phyloP scores from a whole-genome alignment of 2,797 vertebrate genomes.

The Tangara arthus region DNA sequence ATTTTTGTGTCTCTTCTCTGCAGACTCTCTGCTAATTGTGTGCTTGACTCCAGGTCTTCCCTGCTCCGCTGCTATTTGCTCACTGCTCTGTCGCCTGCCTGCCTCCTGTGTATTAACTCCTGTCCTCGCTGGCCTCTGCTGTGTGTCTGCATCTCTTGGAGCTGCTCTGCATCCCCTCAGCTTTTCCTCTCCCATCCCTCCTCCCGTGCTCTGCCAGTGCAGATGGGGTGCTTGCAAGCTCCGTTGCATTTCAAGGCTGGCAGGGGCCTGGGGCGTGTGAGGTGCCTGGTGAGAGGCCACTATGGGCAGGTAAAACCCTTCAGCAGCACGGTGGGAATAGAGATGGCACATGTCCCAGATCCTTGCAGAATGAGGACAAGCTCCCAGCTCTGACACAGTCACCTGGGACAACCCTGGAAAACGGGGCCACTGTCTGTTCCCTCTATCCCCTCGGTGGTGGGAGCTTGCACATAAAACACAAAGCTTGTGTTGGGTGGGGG shows the following conservation, averaged over 20 bases:
- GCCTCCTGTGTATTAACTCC: not conserved
- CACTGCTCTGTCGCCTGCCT: not conserved
- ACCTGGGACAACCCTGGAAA: not conserved
- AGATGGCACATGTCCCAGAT: not conserved
- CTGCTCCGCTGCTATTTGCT: not conserved
- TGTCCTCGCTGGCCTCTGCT: not conserved
- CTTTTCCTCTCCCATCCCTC: not conserved
- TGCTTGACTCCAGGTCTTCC: slow-evolving; percentile 27
- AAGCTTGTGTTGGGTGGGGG: not conserved
- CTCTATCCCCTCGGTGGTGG: not conserved
- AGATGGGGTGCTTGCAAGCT: not conserved
- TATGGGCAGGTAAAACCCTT: not conserved
- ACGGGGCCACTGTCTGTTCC: not conserved
- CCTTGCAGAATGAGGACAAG: slow-evolving; percentile 9
- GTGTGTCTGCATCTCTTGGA: not conserved
- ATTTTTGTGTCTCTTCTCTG: slow-evolving; percentile 38
- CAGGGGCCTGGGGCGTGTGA: not conserved
- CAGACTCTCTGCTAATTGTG: slow-evolving; percentile 34
- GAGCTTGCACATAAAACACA: not conserved
- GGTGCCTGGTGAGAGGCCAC: not conserved
- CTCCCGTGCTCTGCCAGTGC: not conserved
- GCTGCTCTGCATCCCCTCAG: not conserved
- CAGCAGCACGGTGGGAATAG: not conserved
- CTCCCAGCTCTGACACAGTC: not conserved
- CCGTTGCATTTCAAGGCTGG: not conserved